Evolutionary conservation across 1,140 invertebrate species (phyloP), one percentile per base, ranked within the genome.

Genomic region (Polypedilum vanderplanki): DNA sequence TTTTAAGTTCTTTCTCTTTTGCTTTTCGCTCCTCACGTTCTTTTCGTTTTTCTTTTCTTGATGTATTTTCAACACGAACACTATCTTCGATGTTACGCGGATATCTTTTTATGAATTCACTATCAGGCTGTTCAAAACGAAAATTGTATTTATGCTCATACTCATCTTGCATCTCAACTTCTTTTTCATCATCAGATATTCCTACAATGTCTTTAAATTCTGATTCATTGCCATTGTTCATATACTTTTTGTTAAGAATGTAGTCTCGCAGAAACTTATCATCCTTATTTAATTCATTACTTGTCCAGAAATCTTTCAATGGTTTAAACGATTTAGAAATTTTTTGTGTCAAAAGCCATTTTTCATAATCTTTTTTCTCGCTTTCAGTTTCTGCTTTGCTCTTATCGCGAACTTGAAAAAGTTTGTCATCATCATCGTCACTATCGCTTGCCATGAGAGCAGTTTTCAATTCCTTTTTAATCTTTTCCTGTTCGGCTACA

Each of bases 141-240:
- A 97, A 98, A 85, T 98, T 98, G 80, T 92, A 98, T 80, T 98
- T 97, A 41, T 93, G 87, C 80, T 98, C 97, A 86, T 98, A 98
- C 82, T 93, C 87, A 73, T 94, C 93, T 80, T 96, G 93, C 79
- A 90, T 88, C 77, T 92, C 88, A 15, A 95, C 85, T 77, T 88
- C 87, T 77, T 88, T 84, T 80, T 97, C 94, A 83, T 97, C 93
- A 77, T 92, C 93, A 0, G 91, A 93, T 75, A 93, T 83, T 76
- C 90, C 87, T 33, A 90, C 83, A 76, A 89, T 86, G 78, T 91
- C 88, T 77, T 92, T 87, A 80, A 93, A 90, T 15, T 88, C 87
- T 12, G 88, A 86, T 77, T 90, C 86, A 77, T 85, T 84, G 41
- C 86, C 85, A 1, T 83, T 84, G 75, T 88, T 85, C 18, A 89